Conservation (phyloP, 2,113 vertebrate genomes). For the Grus americana region DNA sequence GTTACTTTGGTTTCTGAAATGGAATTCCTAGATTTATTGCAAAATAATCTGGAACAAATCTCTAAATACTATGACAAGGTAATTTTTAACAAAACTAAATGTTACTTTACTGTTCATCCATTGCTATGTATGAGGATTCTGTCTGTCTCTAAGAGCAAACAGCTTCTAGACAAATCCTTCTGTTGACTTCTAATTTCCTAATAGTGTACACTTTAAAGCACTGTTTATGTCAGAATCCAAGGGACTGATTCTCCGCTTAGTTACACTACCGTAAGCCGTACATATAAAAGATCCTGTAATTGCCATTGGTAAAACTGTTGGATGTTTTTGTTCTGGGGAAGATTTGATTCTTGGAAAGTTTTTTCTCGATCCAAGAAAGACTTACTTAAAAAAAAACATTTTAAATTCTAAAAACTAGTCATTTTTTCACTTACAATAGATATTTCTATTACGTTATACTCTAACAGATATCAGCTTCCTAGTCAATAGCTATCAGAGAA, state of each 20-base stretch:
- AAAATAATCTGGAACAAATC: conserved; percentile 14
- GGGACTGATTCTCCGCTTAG: not conserved
- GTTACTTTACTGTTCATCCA: not conserved
- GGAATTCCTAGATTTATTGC: not conserved
- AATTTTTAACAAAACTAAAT: not conserved
- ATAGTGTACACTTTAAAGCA: not conserved
- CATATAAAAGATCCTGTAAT: not conserved
- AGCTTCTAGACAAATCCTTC: conserved; percentile 13
- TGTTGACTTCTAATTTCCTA: not conserved
- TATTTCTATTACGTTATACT: not conserved
- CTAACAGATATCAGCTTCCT: not conserved
- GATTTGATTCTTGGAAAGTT: not conserved
- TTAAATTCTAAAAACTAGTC: not conserved
- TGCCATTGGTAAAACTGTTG: not conserved
- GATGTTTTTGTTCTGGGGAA: not conserved
- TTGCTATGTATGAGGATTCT: not conserved
- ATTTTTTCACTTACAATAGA: not conserved
- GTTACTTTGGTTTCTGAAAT: not conserved
- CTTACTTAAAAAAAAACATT: accelerated
- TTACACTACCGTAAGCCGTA: not conserved
- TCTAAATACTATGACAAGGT: not conserved
- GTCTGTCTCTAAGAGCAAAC: not conserved
- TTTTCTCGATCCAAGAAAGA: not conserved
- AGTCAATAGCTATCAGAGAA: not conserved
- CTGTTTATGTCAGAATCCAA: not conserved